Evolutionary conservation across 1,140 invertebrate species (phyloP), one percentile per base, ranked within the genome.

Genomic region (Caerostris darwini): DNA sequence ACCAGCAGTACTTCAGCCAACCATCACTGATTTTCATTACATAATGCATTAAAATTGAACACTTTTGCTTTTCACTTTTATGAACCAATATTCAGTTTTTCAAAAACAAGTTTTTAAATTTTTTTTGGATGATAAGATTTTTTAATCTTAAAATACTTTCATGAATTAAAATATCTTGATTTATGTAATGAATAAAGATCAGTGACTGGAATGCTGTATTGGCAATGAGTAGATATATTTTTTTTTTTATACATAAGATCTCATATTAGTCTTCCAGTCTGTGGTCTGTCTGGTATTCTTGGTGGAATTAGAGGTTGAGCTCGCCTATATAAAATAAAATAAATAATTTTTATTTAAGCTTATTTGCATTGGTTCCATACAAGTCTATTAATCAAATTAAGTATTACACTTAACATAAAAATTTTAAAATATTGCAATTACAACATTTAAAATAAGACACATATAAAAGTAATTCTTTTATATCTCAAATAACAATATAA

Each of bases 271-370:
- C 67, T 34, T 71, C 91, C 91, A 77, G 96, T 95, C 71, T 96
- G 95, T 56, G 97, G 97, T 96, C 97, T 96, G 95, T 97, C 97
- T 93, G 97, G 97, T 96, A 97, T 97, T 96, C 97, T 97, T 94
- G 97, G 97, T 95, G 97, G 97, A 95, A 97, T 97, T 95, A 96
- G 96, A 94, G 97, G 97, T 95, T 97, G 96, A 95, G 96, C 96
- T 95, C 96, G 96, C 96, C 97, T 97, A 96, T 89, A 97, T 34
- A 97, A 94, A 83, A 61, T 93, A 91, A 34, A 90, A 58, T 7
- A 71, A 71, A 17, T 4, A 64, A 14, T 7, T n/a, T 34, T 34
- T 34, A 34, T 34, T 34, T 34, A 34, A 34, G 34, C 34, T 34
- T 34, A 34, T 34, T 34, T 34, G 34, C 34, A 34, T 34, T 34